Evolutionary conservation across 2,888 invertebrate genomes (phyloP).

Genomic region (Adela reaumurella): DNA sequence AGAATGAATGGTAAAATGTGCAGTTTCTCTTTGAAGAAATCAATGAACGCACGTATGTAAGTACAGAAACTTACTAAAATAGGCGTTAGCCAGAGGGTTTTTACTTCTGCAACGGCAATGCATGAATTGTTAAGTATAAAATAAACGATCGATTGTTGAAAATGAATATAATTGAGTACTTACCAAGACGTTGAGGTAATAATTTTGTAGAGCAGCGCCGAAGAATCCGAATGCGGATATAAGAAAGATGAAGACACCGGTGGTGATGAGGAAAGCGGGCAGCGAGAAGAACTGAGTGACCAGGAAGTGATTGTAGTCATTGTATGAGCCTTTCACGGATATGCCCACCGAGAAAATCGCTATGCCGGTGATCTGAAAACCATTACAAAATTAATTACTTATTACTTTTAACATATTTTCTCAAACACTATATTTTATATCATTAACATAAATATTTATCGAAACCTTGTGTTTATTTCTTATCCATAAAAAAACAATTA

Average conservation of each 20-base stretch:
- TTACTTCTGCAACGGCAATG: conserved; percentile 11
- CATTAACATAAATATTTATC: no score
- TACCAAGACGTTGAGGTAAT: conserved; percentile 75
- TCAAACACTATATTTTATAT: no score
- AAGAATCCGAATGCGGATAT: conserved; percentile 86
- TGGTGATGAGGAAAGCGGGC: conserved; percentile 67
- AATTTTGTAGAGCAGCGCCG: conserved; percentile 81
- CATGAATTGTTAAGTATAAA: conserved; percentile 9
- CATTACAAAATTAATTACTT: no score
- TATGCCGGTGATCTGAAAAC: conserved; percentile 82
- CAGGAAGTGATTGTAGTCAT: conserved; percentile 64
- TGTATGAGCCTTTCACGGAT: conserved; percentile 63
- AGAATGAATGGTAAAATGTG: no score
- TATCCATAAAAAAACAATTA: no score
- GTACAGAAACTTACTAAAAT: no score
- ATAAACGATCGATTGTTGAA: no score
- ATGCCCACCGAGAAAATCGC: conserved; percentile 72
- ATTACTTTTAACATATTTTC: no score
- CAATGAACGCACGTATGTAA: no score
- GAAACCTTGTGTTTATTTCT: no score
- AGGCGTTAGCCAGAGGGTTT: conserved; percentile 3
- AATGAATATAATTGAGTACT: conserved; percentile 31
- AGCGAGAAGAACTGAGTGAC: conserved; percentile 67
- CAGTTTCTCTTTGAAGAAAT: no score
- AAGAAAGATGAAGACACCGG: conserved; percentile 69